Conservation (phyloP, 1,140 invertebrate species). For the Vanessa tameamea region DNA sequence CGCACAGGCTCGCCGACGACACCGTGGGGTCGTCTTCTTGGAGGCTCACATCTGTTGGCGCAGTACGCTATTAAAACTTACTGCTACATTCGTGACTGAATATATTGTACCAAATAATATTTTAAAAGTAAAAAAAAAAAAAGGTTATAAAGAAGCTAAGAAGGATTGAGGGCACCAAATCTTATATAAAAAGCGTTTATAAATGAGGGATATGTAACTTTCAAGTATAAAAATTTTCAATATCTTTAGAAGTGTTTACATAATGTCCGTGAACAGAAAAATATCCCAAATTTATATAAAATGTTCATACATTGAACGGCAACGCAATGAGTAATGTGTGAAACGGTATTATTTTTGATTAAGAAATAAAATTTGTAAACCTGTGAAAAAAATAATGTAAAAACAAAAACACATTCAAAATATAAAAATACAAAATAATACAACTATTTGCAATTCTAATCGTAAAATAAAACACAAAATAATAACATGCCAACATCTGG, state of each 20-base stretch:
- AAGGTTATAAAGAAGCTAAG: too few relatives aligned
- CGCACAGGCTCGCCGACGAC: conserved; percentile 69
- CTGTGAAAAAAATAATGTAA: conserved; percentile 16
- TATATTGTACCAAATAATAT: too few relatives aligned
- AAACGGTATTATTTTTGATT: background rate
- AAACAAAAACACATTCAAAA: conserved; percentile 20
- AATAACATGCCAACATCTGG: conserved; percentile 26
- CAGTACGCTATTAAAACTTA: too few relatives aligned
- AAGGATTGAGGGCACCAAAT: background rate
- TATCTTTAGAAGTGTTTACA: too few relatives aligned
- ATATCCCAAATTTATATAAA: background rate
- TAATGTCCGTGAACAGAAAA: too few relatives aligned
- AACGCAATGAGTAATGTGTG: background rate
- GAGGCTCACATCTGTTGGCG: conserved; percentile 54
- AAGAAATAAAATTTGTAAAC: conserved; percentile 29
- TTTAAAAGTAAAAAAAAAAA: too few relatives aligned
- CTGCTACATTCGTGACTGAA: too few relatives aligned
- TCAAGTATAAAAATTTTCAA: background rate
- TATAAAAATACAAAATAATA: background rate
- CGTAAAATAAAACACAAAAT: background rate
- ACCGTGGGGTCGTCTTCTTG: conserved; percentile 67
- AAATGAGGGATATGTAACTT: background rate
- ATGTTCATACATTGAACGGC: background rate
- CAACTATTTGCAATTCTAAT: background rate
- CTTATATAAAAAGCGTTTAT: background rate